Base-by-base conservation (phyloP, 1,140 invertebrate genomes). In the Lepidurus packardi region DNA sequence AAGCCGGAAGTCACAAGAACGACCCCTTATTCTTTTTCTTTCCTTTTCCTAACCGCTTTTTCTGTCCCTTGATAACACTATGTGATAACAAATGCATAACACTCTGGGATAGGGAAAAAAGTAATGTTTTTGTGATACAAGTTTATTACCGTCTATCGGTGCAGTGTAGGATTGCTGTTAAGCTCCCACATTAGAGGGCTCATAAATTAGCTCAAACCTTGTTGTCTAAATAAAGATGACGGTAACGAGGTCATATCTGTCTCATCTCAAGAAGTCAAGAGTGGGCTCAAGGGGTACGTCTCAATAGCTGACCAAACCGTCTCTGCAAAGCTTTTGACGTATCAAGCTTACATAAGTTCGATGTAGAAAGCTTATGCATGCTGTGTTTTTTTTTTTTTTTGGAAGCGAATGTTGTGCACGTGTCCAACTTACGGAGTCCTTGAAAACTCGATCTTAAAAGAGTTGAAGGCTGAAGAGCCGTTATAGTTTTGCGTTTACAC, bases 221-320 rank as follows among this genome's bases (percentile, higher is more conserved):
- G 53, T 65, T 65, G 53, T 65, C 53, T 65, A 65, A 65, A 65
- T 65, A 65, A 65, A 65, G 21, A 13, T 65, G 53, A 65, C 53
- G 53, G 10, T 16, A 65, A 65, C 53, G 53, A 65, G 53, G 53
- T 65, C 53, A 21, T 65, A 65, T 65, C 53, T 65, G 53, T 65
- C 53, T 65, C 53, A 16, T 16, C 16, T 65, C 53, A 65, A 65
- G 53, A 7, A 0, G 21, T 65, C 53, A 65, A 65, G 53, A 65
- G 34, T 34, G 34, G 53, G 53, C 7, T 65, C 53, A 65, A 13
- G 53, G 16, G 53, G 53, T n/a, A 65, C 53, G 53, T 65, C 53
- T 65, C 53, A 65, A 65, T 65, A 65, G 53, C 21, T 21, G 53
- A 21, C 16, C 34, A 65, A 65, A 65, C 16, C 53, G 8, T 11